Base-by-base conservation (phyloP, 2,888 invertebrate species). In the Abscondita cerata region DNA sequence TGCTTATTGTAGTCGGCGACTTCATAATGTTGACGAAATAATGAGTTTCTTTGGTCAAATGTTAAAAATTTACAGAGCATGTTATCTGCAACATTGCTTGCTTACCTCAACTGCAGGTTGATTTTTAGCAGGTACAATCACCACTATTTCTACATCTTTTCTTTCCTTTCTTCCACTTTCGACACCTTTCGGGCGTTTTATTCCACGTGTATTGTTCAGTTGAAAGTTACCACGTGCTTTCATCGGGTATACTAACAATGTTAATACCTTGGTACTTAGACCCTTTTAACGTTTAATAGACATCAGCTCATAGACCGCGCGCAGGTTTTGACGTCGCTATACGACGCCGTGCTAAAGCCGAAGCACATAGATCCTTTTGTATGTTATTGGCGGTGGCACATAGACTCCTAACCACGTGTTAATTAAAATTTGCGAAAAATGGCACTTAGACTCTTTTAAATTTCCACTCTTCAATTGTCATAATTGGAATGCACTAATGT, bases 121-220 rank as follows among this genome's bases (percentile, higher is more conserved):
- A 56, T 59, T 59, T 59, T 59, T 59, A 55, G 59, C 59, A 8
- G 46, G 59, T 15, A 59, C 59, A 59, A 59, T 1, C 20, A 44
- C 25, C 25, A 25, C 25, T 25, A 25, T 6, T 25, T 25, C 25
- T 55, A 47, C 50, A 48, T 13, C 47, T 60, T 60, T 60, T 44
- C 47, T 54, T 55, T 59, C 59, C 48, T 60, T 60, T 60, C 56
- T 60, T 56, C 56, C 20, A 52, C 52, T 52, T 18, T 52, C 52
- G 6, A 41, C 50, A 56, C 48, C 55, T 25, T 60, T 60, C 33
- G 56, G 34, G 8, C 40, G 56, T 31, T 4, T 38, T 56, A 48
- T 57, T 48, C 48, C 25, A 12, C 50, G 55, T 19, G 38, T 41
- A 60, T 38, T 56, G 19, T 16, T 47, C 19, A 57, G 9, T 56